Base-by-base conservation (phyloP, 2,888 invertebrate genomes). In the Nasonovia ribisnigri region DNA sequence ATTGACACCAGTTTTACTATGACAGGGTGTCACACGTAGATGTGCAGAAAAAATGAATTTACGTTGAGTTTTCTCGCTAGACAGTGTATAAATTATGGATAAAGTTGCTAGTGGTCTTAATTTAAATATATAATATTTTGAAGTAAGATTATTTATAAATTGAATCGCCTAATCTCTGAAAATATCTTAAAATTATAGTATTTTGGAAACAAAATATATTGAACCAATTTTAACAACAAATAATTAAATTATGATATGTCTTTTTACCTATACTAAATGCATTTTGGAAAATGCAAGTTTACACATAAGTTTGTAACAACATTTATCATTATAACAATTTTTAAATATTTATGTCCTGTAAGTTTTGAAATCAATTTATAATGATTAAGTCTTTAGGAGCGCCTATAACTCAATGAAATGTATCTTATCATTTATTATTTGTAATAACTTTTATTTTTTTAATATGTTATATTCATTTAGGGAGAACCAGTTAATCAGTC, bases 401-500 rank as follows among this genome's bases (percentile, higher is more conserved):
- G 6, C n/a, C 16, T 36, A 67, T 36, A 36, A 0, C 20, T 5
- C 2, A 16, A n/a, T n/a, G 36, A 67, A 67, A 36, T 67, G 1
- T n/a, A 67, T 36, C 36, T 4, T 16, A 6, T 36, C 2, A n/a
- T n/a, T 67, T n/a, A n/a, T n/a, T 16, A 16, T n/a, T 67, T 29
- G 29, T 11, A 13, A 60, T 57, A 29, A 60, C 3, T n/a, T 60
- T 57, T 3, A 10, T 60, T 60, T 29, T 60, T 60, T 29, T 3
- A 57, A 13, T 67, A 29, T 42, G 20, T 36, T 26, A 11, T 46
- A 46, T 67, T 89, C 29, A 54, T 54, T 86, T 60, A 93, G 93
- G 93, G 86, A 86, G 93, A 93, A 86, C 90, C 93, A 48, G 93
- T 42, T 84, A 84, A 90, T 48, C 54, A 90, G 13, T 36, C 90